Conservation (phyloP, 2,888 invertebrate genomes). For the Melinopterus prodromus region DNA sequence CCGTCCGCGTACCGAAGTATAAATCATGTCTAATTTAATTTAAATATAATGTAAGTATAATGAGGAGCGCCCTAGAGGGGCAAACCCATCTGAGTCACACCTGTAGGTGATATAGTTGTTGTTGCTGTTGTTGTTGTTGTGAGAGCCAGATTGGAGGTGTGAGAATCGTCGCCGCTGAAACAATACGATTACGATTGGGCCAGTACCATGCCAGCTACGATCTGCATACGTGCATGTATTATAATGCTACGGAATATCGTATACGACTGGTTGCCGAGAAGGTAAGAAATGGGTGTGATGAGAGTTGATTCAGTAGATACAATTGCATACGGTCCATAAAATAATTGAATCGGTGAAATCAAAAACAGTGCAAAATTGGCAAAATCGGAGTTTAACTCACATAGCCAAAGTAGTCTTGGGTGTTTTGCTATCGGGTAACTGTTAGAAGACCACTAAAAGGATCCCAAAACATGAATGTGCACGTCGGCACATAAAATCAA, state of each 20-base stretch:
- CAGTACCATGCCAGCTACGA: constrained; percentile 10
- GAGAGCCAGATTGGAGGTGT: constrained; percentile 50
- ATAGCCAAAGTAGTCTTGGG: too few species aligned
- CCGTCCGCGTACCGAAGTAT: constrained; percentile 47
- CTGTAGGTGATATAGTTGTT: constrained; percentile 59
- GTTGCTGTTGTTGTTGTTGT: background rate
- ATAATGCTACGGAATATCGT: background rate
- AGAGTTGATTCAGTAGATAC: too few species aligned
- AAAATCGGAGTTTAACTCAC: too few species aligned
- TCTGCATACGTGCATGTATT: constrained; percentile 15
- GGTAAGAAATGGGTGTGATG: too few species aligned
- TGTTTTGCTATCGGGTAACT: too few species aligned
- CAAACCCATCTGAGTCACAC: constrained; percentile 59
- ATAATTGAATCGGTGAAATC: too few species aligned
- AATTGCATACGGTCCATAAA: too few species aligned
- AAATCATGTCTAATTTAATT: constrained; percentile 58
- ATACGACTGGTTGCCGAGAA: too few species aligned
- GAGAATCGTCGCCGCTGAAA: constrained; percentile 48
- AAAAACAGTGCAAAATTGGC: too few species aligned
- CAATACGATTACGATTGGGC: constrained; percentile 36
- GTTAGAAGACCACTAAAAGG: too few species aligned
- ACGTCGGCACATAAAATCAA: too few species aligned
- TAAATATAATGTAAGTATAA: constrained; percentile 59
- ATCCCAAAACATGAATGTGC: too few species aligned
- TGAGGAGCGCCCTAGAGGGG: constrained; percentile 57